Base-by-base conservation (phyloP, 2,797 vertebrate species). In the Sylvilagus floridanus region DNA sequence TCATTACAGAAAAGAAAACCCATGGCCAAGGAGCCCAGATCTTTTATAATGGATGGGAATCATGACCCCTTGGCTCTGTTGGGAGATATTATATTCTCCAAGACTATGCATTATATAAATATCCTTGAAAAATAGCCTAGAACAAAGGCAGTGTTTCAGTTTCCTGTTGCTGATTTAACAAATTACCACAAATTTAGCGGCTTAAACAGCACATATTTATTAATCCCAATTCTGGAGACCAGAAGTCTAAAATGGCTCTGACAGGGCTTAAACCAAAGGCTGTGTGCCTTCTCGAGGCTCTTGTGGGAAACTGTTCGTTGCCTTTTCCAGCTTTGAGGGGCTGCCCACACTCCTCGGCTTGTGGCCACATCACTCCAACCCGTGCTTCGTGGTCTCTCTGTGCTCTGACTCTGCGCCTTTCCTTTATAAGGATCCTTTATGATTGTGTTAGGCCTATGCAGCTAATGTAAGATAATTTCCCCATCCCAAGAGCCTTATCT, bases 211-310 rank as follows among this genome's bases (percentile, higher is more conserved):
- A 72, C 12, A 79, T 1, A n/a, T 35, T 42, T 71, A 81, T 91
- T 60, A 85, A 26, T 86, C 66, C n/a, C 0, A 87, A 30, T 73
- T 71, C 52, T 76, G 30, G 42, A 78, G 17, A 4, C 91, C 71
- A 75, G 66, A 84, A 94, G 42, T 90, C 77, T 50, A 96, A 81
- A 96, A 84, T 28, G 42, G 14, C 19, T 84, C 72, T 63, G 83
- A 79, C 26, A 88, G 24, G 66, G 62, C 24, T 75, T 26, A 89
- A 83, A 83, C 62, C 8, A 94, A 88, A 96, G 75, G 32, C 50
- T 83, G 6, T 63, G 30, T 54, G 69, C 47, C 42, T 81, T 95
- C 57, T 82, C 79, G 17, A 89, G 19, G 13, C 14, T 73, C 19
- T 32, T 24, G 32, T 1, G 9, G 32, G 24, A 93, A 81, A 91